Evolutionary conservation across 2,113 vertebrate species (phyloP).

Genomic region (Solea senegalensis): DNA sequence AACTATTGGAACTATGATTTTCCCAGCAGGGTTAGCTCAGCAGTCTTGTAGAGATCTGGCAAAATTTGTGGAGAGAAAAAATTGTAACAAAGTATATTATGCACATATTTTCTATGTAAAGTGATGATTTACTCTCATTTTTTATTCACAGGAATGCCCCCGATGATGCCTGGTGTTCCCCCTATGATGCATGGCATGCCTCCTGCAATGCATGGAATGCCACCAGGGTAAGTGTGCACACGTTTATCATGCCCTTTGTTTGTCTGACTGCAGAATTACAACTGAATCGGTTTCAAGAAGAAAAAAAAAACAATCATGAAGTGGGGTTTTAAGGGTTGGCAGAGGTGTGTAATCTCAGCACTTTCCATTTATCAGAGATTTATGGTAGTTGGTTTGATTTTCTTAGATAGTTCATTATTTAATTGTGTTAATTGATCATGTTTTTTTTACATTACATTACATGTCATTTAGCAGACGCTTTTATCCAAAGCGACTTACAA

Average conservation of each 20-base stretch:
- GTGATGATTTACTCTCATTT: not conserved
- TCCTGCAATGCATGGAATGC: slow-evolving; percentile 78
- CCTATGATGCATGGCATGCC: slow-evolving; percentile 86
- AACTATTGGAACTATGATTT: no score
- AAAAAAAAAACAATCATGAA: no score
- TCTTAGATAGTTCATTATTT: not conserved
- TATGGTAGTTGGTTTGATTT: not conserved
- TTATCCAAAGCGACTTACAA: no score
- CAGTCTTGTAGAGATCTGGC: not conserved
- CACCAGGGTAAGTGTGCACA: slow-evolving; percentile 64
- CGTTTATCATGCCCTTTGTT: not conserved
- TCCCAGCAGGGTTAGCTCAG: not conserved
- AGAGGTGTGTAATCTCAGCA: no score
- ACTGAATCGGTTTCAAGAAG: no score
- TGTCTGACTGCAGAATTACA: not conserved
- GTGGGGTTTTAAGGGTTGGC: no score
- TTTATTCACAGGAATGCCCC: slow-evolving; percentile 89
- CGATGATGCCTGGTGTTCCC: slow-evolving; percentile 93
- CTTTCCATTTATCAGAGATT: no score
- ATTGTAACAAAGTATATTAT: not conserved
- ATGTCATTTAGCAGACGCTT: no score
- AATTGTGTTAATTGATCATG: no score
- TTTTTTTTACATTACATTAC: no score
- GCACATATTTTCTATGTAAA: not conserved
- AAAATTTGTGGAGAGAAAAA: not conserved